Evolutionary conservation across 2,797 vertebrate genomes (phyloP).

Genomic region (Champsocephalus gunnari): DNA sequence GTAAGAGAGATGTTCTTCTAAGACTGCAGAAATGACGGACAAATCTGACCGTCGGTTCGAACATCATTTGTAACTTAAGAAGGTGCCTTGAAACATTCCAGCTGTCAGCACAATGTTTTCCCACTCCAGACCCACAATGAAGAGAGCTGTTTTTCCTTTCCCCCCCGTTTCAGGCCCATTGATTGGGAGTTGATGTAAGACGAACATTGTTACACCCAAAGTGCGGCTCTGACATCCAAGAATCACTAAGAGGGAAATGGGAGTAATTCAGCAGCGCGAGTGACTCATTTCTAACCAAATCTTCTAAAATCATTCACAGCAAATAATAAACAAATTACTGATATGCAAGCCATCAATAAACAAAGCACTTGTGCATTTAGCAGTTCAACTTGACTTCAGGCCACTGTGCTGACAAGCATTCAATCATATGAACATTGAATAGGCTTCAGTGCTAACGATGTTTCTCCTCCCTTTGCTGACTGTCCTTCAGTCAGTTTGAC

Average conservation of each 20-base stretch:
- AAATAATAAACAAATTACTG: neutral
- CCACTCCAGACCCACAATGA: slow-evolving; percentile 33
- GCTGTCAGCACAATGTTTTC: slow-evolving; percentile 50
- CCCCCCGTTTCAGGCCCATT: slow-evolving; percentile 13
- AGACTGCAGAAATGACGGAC: neutral
- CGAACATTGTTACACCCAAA: slow-evolving; percentile 44
- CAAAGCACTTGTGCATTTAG: accelerated
- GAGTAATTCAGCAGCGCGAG: neutral
- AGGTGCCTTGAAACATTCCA: slow-evolving; percentile 58
- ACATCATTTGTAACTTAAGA: slow-evolving; percentile 55
- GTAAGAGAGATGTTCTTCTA: slow-evolving; percentile 18
- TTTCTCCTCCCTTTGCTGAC: neutral
- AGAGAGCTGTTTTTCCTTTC: slow-evolving; percentile 25
- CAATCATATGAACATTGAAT: neutral
- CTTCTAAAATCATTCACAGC: neutral
- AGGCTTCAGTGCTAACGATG: neutral
- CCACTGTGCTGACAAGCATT: neutral
- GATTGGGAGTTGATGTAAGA: slow-evolving; percentile 54
- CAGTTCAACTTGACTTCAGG: neutral
- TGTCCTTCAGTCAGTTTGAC: neutral
- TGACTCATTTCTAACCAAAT: slow-evolving; percentile 4
- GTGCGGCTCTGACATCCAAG: slow-evolving; percentile 13
- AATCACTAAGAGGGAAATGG: slow-evolving; percentile 24
- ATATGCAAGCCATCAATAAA: neutral
- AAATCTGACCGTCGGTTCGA: slow-evolving; percentile 36